These are phyloP conservation scores for Cacatua alba DNA, from an alignment of 2,113 vertebrate species.

Conservation along the genomic window DNA sequence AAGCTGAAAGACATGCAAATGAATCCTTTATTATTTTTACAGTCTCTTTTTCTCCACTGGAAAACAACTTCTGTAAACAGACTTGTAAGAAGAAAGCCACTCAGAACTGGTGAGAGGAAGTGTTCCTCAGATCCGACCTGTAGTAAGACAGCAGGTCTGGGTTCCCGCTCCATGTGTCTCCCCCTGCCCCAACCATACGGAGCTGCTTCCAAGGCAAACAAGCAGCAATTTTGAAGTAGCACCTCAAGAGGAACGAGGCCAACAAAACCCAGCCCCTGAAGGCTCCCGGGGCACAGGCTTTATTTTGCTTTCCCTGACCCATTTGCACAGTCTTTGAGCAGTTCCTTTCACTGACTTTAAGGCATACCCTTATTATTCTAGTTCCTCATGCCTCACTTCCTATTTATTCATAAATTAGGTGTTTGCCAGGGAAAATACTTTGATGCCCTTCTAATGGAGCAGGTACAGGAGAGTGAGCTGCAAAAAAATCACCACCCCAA, in stretches of 20 bases:
- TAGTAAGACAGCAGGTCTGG: too few relatives aligned
- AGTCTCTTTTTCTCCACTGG: neutral
- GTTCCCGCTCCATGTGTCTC: too few relatives aligned
- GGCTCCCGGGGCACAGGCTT: conserved; percentile 71
- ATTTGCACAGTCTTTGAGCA: conserved; percentile 56
- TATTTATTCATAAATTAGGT: conserved; percentile 53
- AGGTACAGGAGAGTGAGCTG: conserved; percentile 15
- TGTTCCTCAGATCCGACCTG: neutral
- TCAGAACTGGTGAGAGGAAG: conserved; percentile 51
- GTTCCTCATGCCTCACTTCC: conserved; percentile 13
- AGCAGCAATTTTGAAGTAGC: conserved; percentile 77
- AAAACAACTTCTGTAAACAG: conserved; percentile 62
- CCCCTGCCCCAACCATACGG: conserved; percentile 63
- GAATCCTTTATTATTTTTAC: conserved; percentile 36
- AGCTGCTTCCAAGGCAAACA: conserved; percentile 85
- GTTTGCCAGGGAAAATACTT: conserved; percentile 62
- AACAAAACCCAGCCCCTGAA: conserved; percentile 76
- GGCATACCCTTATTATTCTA: conserved; percentile 8
- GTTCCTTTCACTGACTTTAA: neutral
- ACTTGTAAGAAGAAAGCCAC: conserved; percentile 48
- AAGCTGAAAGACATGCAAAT: conserved; percentile 57
- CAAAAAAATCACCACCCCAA: neutral
- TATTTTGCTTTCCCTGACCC: conserved; percentile 89
- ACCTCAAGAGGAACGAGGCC: conserved; percentile 71
- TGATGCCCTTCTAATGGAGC: conserved; percentile 25